Base-by-base conservation (phyloP, 2,888 invertebrate genomes). In the Hirtodrosophila cameraria region DNA sequence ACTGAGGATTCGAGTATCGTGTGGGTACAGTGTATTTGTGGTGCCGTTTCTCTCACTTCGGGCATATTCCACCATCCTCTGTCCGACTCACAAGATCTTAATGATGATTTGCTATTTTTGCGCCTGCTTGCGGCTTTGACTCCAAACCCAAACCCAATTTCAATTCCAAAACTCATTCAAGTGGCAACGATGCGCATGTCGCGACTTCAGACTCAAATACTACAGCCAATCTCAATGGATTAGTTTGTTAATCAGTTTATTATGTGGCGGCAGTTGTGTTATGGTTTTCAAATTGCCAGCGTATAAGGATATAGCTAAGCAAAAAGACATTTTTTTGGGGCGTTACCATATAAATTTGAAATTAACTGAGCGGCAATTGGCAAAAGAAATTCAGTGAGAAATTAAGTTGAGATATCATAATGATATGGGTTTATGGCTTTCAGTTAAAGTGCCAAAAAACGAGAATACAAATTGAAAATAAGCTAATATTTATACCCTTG, bases 221-320 rank as follows among this genome's bases (percentile, higher is more conserved):
- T n/a, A n/a, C n/a, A 59, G 39, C 52, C 67, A 80, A 85, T 86
- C 88, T 67, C 45, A 75, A 62, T 63, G 83, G 74, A 85, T 88
- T 86, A 83, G 74, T 83, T 83, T 76, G 65, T 78, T 86, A 83
- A 86, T 79, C 70, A 87, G 65, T 78, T 78, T 67, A 80, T 77
- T 67, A 70, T 65, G 60, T 57, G 75, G 50, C 68, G 63, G 82
- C 58, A 49, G 53, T 15, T 42, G 25, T 60, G 60, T 49, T 83
- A 30, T 62, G 27, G 20, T 33, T 36, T n/a, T 31, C 16, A 20
- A 43, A 20, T 23, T 35, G 12, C 20, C 13, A 68, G 25, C 12
- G 48, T 45, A 27, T 27, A 33, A 48, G 72, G 36, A 42, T 16
- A 43, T 13, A n/a, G n/a, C 11, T 18, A n/a, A 23, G 53, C 33